phyloP scores from a whole-genome alignment of 2,113 vertebrate genomes.

The Neolamprologus caudopunctatus region DNA sequence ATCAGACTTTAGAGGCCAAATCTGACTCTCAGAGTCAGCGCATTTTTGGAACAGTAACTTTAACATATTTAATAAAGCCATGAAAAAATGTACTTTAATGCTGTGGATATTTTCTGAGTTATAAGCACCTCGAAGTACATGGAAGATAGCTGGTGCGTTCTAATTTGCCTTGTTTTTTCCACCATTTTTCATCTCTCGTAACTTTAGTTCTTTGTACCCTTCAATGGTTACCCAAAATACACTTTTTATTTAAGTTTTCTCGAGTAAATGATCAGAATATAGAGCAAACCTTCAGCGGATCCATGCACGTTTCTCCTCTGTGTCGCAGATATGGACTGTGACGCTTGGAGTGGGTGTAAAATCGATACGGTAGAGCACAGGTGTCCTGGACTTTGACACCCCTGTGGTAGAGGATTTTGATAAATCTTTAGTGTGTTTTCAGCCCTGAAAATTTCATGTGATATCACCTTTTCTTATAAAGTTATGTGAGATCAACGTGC shows the following conservation, averaged over 20 bases:
- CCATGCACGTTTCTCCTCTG: not conserved
- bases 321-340: not conserved
- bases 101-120: not conserved
- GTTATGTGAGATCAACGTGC: not conserved
- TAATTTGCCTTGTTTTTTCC: not conserved
- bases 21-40: not conserved
- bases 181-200: fast-evolving
- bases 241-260: not conserved
- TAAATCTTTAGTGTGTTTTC: not conserved
- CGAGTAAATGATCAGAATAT: not conserved
- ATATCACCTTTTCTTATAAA: not conserved
- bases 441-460: not conserved
- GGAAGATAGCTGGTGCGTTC: fast-evolving
- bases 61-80: not conserved
- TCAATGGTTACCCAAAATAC: not conserved
- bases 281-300: not conserved
- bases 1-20: not conserved
- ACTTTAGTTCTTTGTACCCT: not conserved
- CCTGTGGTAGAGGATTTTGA: fast-evolving
- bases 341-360: not conserved
- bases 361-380: not conserved
- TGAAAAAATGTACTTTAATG: not conserved
- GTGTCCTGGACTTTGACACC: no score
- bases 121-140: not conserved
- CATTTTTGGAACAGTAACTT: not conserved